phyloP scores from a whole-genome alignment of 2,888 invertebrate genomes.

The Penaeus monodon region DNA sequence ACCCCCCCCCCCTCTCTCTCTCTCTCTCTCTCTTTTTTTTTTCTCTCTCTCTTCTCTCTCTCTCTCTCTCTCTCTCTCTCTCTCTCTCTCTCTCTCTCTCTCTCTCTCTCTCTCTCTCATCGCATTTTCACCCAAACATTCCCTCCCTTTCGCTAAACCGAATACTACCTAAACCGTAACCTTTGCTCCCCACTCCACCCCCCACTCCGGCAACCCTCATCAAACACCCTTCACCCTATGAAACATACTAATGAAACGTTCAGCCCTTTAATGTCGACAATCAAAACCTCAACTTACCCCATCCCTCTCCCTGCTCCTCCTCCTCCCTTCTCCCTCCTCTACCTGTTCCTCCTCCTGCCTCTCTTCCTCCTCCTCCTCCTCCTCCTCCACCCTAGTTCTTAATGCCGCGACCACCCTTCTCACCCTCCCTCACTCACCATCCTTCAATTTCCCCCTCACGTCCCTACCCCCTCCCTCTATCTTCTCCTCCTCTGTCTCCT shows the following conservation, averaged over 20 bases:
- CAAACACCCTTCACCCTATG: no score
- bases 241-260: no score
- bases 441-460: neutral
- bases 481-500: neutral
- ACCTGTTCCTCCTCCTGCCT: constrained; percentile 6
- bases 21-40: neutral
- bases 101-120: neutral
- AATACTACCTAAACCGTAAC: no score
- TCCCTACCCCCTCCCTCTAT: no score
- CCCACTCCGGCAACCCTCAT: neutral
- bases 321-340: neutral
- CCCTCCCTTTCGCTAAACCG: neutral
- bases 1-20: neutral
- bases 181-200: neutral
- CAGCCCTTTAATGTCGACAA: no score
- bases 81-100: neutral
- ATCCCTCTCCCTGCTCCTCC: neutral
- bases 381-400: neutral
- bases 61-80: neutral
- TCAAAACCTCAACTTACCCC: no score
- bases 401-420: neutral
- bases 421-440: neutral
- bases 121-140: neutral
- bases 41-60: neutral
- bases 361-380: neutral